Base-by-base conservation (phyloP, 1,140 invertebrate genomes). In the Melitaea cinxia region DNA sequence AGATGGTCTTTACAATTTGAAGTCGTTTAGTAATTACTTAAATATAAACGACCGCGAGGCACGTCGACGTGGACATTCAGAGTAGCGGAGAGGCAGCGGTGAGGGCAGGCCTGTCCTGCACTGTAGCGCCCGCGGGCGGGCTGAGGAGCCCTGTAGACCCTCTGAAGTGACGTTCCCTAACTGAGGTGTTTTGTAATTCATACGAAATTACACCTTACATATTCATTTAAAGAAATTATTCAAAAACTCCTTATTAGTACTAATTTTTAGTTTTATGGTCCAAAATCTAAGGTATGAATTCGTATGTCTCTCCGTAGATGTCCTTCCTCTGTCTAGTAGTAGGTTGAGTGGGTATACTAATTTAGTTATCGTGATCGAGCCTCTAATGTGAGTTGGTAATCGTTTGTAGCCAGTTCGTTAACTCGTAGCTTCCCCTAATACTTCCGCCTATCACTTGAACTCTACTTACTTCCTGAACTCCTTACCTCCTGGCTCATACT, bases 51-150 rank as follows among this genome's bases (percentile, higher is more conserved):
- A 33, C 33, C 10, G 12, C 56, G n/a, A 19, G 33, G 7, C 14
- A 17, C 17, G 17, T 42, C 26, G 37, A 3, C 30, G 52, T 35
- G 2, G 21, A 23, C 30, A 47, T 14, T 39, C 9, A n/a, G 15
- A 55, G 15, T 9, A 7, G n/a, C n/a, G n/a, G n/a, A n/a, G n/a
- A n/a, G n/a, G n/a, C n/a, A 24, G 14, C n/a, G 37, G 33, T 24
- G 54, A 24, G n/a, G 21, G 54, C 23, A 56, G 54, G 54, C 54
- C n/a, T 54, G 52, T 28, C 30, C 35, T 23, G 21, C 14, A 4
- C 7, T 1, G n/a, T 39, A 39, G 35, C 39, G 54, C 54, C 54
- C 12, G 19, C 54, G 2, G 52, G 50, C 24, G n/a, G 3, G n/a
- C n/a, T n/a, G n/a, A n/a, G n/a, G n/a, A n/a, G n/a, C 26, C 26